Percentiles rank a stretch among this genome's conserved stretches.
phyloP scores from a whole-genome alignment of 1,140 invertebrate species.

The Drosophila arawakana region DNA sequence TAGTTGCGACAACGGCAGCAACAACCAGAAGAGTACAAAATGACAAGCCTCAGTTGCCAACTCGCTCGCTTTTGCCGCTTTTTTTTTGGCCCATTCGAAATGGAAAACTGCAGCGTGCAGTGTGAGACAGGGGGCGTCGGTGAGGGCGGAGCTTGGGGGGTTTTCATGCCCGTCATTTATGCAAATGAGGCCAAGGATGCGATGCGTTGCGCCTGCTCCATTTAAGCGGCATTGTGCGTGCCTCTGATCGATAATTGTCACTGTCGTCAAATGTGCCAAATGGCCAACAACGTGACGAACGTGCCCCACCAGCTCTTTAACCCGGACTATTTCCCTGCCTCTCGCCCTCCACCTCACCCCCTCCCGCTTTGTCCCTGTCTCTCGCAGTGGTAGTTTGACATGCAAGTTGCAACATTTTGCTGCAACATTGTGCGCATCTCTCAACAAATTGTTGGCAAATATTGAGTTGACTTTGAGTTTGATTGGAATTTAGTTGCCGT shows the following conservation, averaged over 20 bases:
- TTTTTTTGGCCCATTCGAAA: slow-evolving; percentile 26
- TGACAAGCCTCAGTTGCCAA: not conserved
- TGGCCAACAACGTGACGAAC: slow-evolving; percentile 67
- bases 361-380: not conserved
- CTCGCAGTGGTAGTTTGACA: not conserved
- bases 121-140: not conserved
- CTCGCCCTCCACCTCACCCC: not conserved
- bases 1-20: slow-evolving; percentile 57
- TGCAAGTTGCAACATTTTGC: slow-evolving; percentile 22
- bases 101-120: not conserved
- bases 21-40: not conserved
- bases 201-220: slow-evolving; percentile 43
- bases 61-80: not conserved
- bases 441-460: slow-evolving; percentile 55
- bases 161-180: slow-evolving; percentile 68
- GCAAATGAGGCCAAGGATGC: slow-evolving; percentile 80
- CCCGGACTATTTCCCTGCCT: no score
- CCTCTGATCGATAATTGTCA: slow-evolving; percentile 79
- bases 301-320: slow-evolving; percentile 30
- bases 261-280: slow-evolving; percentile 68
- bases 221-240: slow-evolving; percentile 76
- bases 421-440: slow-evolving; percentile 31
- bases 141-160: not conserved
- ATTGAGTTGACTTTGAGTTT: slow-evolving; percentile 45
- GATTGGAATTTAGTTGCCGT: slow-evolving; percentile 47